phyloP scores from a whole-genome alignment of 2,888 invertebrate species.

The Norana najaformis region DNA sequence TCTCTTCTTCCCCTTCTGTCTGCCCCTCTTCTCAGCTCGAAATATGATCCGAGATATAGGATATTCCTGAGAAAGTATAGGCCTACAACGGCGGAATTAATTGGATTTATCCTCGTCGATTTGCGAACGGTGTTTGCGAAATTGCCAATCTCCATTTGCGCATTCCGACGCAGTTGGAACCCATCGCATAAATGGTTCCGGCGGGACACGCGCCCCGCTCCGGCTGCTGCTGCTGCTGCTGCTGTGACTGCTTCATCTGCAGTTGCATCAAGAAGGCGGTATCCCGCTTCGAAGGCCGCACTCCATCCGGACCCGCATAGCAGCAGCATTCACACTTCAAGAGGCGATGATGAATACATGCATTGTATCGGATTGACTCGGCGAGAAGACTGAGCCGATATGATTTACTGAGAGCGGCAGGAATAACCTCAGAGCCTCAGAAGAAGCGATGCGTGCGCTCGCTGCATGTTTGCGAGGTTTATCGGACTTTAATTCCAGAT shows the following conservation, averaged over 20 bases:
- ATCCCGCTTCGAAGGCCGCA: background rate
- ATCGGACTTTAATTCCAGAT: too few relatives aligned
- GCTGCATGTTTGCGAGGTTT: too few relatives aligned
- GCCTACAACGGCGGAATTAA: slow-evolving; percentile 13
- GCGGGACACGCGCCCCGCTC: background rate
- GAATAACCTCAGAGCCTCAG: background rate
- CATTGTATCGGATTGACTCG: background rate
- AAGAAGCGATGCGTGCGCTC: too few relatives aligned
- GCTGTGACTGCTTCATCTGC: background rate
- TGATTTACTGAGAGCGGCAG: background rate
- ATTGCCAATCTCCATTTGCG: slow-evolving; percentile 13
- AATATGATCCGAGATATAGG: slow-evolving; percentile 13
- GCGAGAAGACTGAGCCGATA: background rate
- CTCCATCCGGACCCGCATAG: background rate
- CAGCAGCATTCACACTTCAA: slow-evolving; percentile 13
- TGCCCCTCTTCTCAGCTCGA: background rate
- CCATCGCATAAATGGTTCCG: slow-evolving; percentile 13
- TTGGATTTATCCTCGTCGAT: slow-evolving; percentile 2
- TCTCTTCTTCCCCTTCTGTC: background rate
- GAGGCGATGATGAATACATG: slow-evolving; percentile 13
- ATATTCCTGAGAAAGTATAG: background rate
- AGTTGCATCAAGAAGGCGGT: background rate
- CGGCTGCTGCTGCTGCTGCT: background rate
- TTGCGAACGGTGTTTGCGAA: slow-evolving; percentile 13
- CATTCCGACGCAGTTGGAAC: slow-evolving; percentile 13